Evolutionary conservation across 2,888 invertebrate species (phyloP), one percentile per base, ranked within the genome.

Genomic region (Temnothorax rugatulus): DNA sequence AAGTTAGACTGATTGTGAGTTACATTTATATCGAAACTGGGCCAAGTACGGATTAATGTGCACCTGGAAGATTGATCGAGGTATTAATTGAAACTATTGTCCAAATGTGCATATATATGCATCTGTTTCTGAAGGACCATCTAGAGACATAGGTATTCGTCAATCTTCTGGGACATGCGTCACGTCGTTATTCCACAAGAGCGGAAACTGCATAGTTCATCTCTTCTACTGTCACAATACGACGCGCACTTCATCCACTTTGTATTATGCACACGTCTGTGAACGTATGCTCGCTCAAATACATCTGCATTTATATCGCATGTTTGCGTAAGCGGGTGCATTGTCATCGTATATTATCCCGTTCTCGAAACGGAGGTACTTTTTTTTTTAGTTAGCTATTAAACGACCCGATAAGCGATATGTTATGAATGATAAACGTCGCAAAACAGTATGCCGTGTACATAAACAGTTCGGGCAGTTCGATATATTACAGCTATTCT

Each of bases 251-350:
- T 64, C 50, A 76, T 76, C 38, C 64, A 59, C 52, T 54, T 68
- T 41, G 38, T 57, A 77, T 77, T 59, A 71, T 59, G 47, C 74
- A 44, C 18, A n/a, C 7, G 44, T 76, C 76, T 47, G 29, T 18
- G 8, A 18, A 79, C 25, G 13, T 59, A 44, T 59, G 34, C 47
- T 54, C 13, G 50, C 38, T 76, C 21, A 69, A 44, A 79, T 34
- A 47, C 21, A 21, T 47, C 47, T 38, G 59, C 71, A 71, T 73
- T 79, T 73, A 73, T 73, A 79, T 73, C 59, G 73, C 25, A 21
- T 38, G 13, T 79, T 82, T 66, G 57, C 64, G 8, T 64, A 68
- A 69, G 57, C 50, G 57, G 13, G 9, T 41, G 34, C 21, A 59
- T 59, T 8, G 57, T 59, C 47, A 18, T 54, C 4, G 44, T 34